Conservation (phyloP, 2,113 vertebrate species). For the Malurus cyaneus region DNA sequence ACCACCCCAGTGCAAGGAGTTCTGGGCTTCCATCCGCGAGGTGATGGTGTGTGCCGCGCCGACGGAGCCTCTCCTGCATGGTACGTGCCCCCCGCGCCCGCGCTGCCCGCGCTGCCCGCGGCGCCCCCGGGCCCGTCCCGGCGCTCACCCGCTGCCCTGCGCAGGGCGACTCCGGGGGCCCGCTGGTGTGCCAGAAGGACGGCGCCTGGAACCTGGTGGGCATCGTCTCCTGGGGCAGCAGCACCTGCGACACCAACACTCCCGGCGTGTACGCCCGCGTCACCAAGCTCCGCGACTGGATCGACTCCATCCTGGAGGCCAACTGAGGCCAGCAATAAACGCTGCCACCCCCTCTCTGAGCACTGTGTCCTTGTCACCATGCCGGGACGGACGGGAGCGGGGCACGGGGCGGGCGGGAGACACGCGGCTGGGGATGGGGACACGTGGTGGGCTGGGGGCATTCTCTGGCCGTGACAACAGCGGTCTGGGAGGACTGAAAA, state of each 20-base stretch:
- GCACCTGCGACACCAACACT: constrained; percentile 39
- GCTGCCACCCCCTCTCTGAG: neutral
- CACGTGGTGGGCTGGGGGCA: fast-evolving
- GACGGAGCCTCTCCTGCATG: constrained; percentile 85
- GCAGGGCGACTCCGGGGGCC: constrained; percentile 85
- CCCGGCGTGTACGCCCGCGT: constrained; percentile 79
- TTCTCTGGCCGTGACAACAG: neutral
- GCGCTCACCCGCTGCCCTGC: neutral
- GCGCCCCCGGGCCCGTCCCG: neutral
- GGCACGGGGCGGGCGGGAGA: neutral
- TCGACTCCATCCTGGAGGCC: constrained; percentile 70
- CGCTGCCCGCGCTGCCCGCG: fast-evolving
- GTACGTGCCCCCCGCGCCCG: constrained; percentile 33
- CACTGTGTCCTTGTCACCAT: neutral
- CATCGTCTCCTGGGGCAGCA: constrained; percentile 84
- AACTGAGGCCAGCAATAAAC: constrained; percentile 59
- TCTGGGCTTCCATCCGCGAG: constrained; percentile 76
- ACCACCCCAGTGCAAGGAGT: constrained; percentile 70
- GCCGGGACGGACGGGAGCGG: fast-evolving
- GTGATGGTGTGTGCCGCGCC: constrained; percentile 84
- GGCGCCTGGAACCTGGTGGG: constrained; percentile 82
- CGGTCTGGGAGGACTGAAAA: neutral
- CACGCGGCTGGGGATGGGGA: fast-evolving
- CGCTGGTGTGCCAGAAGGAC: constrained; percentile 79
- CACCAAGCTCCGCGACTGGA: constrained; percentile 75